Percentiles rank a stretch among this genome's conserved stretches.
Conservation (phyloP, 1,140 invertebrate species). For the Battus philenor region DNA sequence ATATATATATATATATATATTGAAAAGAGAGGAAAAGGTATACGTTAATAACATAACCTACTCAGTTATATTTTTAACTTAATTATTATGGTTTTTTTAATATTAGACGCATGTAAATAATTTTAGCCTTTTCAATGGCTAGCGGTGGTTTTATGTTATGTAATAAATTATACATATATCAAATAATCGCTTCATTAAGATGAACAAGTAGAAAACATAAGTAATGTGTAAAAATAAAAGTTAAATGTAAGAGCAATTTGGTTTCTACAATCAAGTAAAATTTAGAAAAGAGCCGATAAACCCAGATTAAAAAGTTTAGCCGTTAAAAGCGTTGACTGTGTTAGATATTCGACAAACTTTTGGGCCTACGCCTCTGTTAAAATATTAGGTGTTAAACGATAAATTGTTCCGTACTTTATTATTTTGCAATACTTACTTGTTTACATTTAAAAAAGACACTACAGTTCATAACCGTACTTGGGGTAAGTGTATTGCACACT, state of each 20-base stretch:
- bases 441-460: no score
- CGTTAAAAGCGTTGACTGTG: constrained; percentile 14
- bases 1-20: no score
- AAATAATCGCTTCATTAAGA: no score
- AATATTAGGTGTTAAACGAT: constrained; percentile 14
- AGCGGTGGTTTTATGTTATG: not conserved
- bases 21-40: not conserved
- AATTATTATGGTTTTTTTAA: not conserved
- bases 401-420: constrained; percentile 10
- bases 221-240: not conserved
- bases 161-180: not conserved
- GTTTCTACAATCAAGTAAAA: constrained; percentile 5
- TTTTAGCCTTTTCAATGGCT: not conserved
- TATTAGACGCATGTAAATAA: not conserved
- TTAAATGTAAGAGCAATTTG: constrained; percentile 2
- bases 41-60: not conserved
- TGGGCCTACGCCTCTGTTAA: constrained; percentile 11
- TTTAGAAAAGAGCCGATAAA: constrained; percentile 13
- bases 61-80: not conserved
- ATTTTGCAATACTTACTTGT: no score
- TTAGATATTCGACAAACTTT: constrained; percentile 11
- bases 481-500: no score
- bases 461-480: no score
- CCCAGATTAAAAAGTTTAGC: constrained; percentile 14
- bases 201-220: no score